A percentile compares a stretch with the other conserved stretches of the same genome.
phyloP scores from a whole-genome alignment of 1,140 invertebrate species.

The Trichogramma pretiosum region DNA sequence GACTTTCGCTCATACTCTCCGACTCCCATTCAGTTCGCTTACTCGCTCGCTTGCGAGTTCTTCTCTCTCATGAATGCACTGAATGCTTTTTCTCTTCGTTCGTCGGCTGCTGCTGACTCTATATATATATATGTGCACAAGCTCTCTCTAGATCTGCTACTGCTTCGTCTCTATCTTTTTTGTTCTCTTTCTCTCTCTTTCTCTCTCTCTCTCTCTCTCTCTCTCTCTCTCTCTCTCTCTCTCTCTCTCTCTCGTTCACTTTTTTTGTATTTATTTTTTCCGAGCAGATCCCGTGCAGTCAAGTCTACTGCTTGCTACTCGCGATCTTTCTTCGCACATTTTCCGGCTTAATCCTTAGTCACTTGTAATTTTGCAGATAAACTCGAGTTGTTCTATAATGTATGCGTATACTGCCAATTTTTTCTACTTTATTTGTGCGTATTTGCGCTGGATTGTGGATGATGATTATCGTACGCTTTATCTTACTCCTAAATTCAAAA shows the following conservation, averaged over 20 bases:
- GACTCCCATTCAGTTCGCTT: slow-evolving; percentile 25
- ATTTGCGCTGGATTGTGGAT: not conserved
- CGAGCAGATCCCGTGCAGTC: not conserved
- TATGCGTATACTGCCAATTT: not conserved
- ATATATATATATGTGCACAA: slow-evolving; percentile 8
- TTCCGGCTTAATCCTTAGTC: slow-evolving; percentile 13
- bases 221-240: slow-evolving; percentile 15
- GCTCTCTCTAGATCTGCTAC: slow-evolving; percentile 4
- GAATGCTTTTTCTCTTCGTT: slow-evolving; percentile 30
- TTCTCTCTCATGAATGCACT: slow-evolving; percentile 35
- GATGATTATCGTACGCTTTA: not conserved
- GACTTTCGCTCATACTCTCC: slow-evolving; percentile 35
- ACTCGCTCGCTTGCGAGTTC: slow-evolving; percentile 31
- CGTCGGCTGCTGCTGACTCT: slow-evolving; percentile 7
- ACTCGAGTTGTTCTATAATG: slow-evolving; percentile 9
- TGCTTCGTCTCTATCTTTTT: slow-evolving; percentile 6
- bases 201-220: not conserved
- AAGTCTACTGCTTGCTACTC: not conserved
- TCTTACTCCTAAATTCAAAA: not conserved
- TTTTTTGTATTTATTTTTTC: not conserved
- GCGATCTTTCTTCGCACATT: slow-evolving; percentile 11
- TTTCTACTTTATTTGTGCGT: not conserved
- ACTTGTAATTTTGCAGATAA: slow-evolving; percentile 15
- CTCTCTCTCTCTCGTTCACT: not conserved
- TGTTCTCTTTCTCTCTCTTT: slow-evolving; percentile 14